phyloP scores from a whole-genome alignment of 2,888 invertebrate species.

The Campoplex nolae region DNA sequence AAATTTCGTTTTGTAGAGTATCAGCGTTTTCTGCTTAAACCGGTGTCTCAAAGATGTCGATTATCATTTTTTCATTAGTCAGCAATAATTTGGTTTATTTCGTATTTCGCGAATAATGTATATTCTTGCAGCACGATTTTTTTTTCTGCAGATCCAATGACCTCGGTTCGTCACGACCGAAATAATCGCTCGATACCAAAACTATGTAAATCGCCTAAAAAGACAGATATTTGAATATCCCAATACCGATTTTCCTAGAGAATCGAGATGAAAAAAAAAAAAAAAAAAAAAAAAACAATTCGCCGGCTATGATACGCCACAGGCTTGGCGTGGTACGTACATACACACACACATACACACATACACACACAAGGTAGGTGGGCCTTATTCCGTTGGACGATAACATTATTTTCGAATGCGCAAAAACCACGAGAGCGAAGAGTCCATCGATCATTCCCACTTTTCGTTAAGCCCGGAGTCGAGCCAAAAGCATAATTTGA shows the following conservation, averaged over 20 bases:
- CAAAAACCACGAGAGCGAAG: not conserved
- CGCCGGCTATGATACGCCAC: not conserved
- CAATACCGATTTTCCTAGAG: not conserved
- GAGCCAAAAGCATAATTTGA: not conserved
- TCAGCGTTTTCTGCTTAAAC: not conserved
- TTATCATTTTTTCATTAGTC: constrained; percentile 1
- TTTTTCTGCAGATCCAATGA: not conserved
- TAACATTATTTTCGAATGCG: not conserved
- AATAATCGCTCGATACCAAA: not conserved
- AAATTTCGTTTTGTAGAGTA: not conserved
- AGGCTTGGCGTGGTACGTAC: not conserved
- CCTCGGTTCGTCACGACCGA: not conserved
- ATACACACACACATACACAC: not conserved
- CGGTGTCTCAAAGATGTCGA: not conserved
- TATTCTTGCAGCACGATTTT: not conserved
- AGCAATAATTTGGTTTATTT: not conserved
- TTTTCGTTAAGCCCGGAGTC: not conserved
- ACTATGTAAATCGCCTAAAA: not conserved
- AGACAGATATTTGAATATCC: not conserved
- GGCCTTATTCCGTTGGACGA: not conserved
- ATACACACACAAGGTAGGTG: not conserved
- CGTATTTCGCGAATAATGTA: not conserved
- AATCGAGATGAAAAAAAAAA: not conserved
- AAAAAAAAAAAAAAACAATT: not conserved
- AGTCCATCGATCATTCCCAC: constrained; percentile 1